Evolutionary conservation across 2,113 vertebrate genomes (phyloP).

Genomic region (Melanerpes formicivorus): DNA sequence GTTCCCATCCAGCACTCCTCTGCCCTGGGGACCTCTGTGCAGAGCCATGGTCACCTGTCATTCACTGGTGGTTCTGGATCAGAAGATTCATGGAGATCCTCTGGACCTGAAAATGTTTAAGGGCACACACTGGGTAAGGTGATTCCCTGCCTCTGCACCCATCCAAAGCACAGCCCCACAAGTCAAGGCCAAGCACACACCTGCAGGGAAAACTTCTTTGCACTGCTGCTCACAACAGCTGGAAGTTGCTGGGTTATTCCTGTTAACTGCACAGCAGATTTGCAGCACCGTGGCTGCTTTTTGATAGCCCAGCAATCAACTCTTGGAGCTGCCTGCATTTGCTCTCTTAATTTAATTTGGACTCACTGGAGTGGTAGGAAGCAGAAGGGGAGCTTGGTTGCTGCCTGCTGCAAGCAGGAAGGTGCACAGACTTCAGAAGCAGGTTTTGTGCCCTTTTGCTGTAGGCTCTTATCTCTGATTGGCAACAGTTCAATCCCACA

Average conservation of each 20-base stretch:
- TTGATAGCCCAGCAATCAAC: neutral
- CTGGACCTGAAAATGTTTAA: conserved; percentile 75
- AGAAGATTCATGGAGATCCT: conserved; percentile 69
- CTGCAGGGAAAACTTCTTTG: neutral
- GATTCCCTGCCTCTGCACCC: neutral
- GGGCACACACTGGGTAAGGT: conserved; percentile 73
- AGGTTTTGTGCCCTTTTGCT: neutral
- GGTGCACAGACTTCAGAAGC: no score
- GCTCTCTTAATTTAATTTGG: neutral
- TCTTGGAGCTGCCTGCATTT: neutral
- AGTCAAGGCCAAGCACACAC: neutral
- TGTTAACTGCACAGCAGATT: neutral
- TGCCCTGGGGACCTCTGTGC: conserved; percentile 62
- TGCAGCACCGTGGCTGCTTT: neutral
- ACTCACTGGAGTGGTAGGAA: neutral
- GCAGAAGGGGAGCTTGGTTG: neutral
- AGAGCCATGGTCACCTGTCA: conserved; percentile 70
- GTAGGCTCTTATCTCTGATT: neutral
- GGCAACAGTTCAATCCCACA: neutral
- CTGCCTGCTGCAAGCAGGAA: neutral
- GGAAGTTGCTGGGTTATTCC: neutral
- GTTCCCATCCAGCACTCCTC: conserved; percentile 28
- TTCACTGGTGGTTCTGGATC: conserved; percentile 61
- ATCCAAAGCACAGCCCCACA: neutral
- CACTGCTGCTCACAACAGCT: neutral